These are phyloP conservation scores for Coptodon bakossiorum DNA, from an alignment of 2,113 vertebrate genomes.

Conservation along the genomic window DNA sequence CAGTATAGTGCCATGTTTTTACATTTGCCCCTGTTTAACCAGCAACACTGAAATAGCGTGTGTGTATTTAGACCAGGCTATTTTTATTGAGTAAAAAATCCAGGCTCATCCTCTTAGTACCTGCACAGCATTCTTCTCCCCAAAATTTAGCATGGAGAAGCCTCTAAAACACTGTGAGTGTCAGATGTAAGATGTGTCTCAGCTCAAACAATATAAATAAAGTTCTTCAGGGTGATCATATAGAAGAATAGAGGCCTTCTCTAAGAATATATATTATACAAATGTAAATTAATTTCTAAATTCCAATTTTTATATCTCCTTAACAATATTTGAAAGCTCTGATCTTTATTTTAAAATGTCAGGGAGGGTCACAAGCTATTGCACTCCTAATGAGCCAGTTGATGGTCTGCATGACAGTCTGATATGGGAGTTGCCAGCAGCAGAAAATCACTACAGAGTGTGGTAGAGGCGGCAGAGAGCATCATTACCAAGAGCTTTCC, in stretches of 20 bases:
- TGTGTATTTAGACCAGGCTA: neutral
- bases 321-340: neutral
- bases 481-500: neutral
- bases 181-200: slow-evolving; percentile 14
- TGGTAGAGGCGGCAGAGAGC: neutral
- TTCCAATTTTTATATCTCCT: neutral
- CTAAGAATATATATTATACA: neutral
- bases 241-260: neutral
- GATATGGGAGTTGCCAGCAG: neutral
- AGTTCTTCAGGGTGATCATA: neutral
- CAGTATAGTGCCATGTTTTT: neutral
- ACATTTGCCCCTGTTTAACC: neutral
- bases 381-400: neutral
- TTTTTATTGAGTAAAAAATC: slow-evolving; percentile 29
- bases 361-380: neutral
- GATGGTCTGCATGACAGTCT: neutral
- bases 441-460: neutral
- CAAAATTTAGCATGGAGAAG: neutral
- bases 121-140: neutral
- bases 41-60: neutral
- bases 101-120: slow-evolving; percentile 15
- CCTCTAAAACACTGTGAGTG: neutral
- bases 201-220: slow-evolving; percentile 23
- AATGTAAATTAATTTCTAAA: neutral
- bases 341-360: neutral